Percentiles rank a stretch among this genome's conserved stretches.
phyloP scores from a whole-genome alignment of 2,113 vertebrate species.

The Microcebus murinus region DNA sequence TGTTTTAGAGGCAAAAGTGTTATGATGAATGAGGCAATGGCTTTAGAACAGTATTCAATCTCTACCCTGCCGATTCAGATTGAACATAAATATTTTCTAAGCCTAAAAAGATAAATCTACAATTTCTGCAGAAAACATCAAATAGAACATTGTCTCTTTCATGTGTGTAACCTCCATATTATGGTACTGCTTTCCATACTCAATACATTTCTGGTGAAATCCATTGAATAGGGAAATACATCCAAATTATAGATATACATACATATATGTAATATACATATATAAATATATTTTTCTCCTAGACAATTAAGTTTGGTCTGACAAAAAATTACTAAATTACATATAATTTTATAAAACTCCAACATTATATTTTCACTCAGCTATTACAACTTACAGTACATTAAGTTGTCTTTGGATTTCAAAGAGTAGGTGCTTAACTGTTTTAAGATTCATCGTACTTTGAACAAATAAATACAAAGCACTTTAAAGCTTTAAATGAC shows the following conservation, averaged over 20 bases:
- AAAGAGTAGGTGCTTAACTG: not conserved
- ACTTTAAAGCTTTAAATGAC: slow-evolving; percentile 53
- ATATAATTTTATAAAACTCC: not conserved
- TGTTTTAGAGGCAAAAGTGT: not conserved
- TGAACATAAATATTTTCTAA: slow-evolving; percentile 34
- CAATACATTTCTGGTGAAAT: not conserved
- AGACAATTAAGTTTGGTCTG: not conserved
- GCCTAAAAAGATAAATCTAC: not conserved
- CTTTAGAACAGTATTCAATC: not conserved
- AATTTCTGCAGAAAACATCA: slow-evolving; percentile 24
- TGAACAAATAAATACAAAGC: slow-evolving; percentile 31
- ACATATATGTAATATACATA: not conserved
- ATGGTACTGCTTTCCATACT: not conserved
- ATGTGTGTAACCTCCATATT: not conserved
- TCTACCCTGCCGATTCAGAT: not conserved
- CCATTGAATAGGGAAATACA: not conserved
- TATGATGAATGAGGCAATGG: not conserved
- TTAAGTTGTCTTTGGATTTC: slow-evolving; percentile 37
- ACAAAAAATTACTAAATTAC: not conserved
- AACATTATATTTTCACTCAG: not conserved
- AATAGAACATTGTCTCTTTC: not conserved
- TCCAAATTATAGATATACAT: not conserved
- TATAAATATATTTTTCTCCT: not conserved
- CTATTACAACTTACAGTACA: not conserved
- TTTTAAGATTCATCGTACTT: not conserved